Conservation (phyloP, 2,797 vertebrate genomes). For the Rhinoraja longicauda region DNA sequence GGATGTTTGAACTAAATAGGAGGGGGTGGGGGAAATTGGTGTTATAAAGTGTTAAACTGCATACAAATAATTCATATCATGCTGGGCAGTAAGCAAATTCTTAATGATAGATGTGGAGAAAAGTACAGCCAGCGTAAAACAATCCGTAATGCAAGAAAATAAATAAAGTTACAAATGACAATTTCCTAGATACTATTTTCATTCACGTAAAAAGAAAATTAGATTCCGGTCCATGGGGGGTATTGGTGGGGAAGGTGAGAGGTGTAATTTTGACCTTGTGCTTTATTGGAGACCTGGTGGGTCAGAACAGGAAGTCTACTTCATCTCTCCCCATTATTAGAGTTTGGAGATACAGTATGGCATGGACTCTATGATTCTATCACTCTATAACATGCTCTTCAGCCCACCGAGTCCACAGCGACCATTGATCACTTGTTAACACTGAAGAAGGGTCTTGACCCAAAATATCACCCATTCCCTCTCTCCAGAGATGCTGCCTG, state of each 20-base stretch:
- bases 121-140: background rate
- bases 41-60: background rate
- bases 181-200: background rate
- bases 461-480: too few relatives aligned
- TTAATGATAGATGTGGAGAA: background rate
- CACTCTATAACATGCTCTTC: too few relatives aligned
- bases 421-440: too few relatives aligned
- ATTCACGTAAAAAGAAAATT: background rate
- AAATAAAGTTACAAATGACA: background rate
- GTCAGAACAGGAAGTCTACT: too few relatives aligned
- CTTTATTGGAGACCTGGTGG: background rate
- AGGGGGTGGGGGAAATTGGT: too few relatives aligned
- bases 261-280: background rate
- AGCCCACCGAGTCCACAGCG: too few relatives aligned
- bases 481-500: too few relatives aligned
- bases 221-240: background rate
- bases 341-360: too few relatives aligned
- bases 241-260: too few relatives aligned
- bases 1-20: background rate
- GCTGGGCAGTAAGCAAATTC: background rate
- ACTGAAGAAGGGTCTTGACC: too few relatives aligned
- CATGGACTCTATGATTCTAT: too few relatives aligned
- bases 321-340: too few relatives aligned
- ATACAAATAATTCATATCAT: background rate
- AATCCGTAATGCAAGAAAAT: background rate